Base-by-base conservation (phyloP, 2,888 invertebrate species). In the Conus canariensis region DNA sequence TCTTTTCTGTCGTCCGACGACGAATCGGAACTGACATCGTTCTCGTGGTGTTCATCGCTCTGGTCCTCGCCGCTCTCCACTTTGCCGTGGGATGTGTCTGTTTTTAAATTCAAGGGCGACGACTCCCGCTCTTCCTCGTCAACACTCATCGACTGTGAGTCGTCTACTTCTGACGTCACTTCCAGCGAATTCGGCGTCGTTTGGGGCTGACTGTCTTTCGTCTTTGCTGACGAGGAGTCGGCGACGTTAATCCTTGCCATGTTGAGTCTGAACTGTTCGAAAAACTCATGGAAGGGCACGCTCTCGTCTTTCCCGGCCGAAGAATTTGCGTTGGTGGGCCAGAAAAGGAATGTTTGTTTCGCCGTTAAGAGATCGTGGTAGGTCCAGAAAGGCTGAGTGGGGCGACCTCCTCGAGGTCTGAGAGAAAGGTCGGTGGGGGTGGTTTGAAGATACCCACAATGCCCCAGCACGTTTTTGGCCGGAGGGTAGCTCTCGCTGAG, bases 401-500 rank as follows among this genome's bases (percentile, higher is more conserved):
- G 3, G 16, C 64, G 64, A n/a, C 8, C n/a, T 22, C 74, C 74
- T 74, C n/a, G 74, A 74, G 64, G 16, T 7, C 64, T n/a, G 22
- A 74, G 22, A 12, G 74, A 74, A 22, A 74, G 74, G n/a, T 74
- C 74, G 19, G 74, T 74, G 74, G 74, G 74, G 19, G n/a, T n/a
- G n/a, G 19, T 74, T 19, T 74, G 74, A n/a, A 74, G n/a, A 19
- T n/a, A 74, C 19, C 19, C 2, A 22, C 22, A 1, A 22, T 74
- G 12, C 8, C 16, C 19, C 22, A 74, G 19, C 22, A 8, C 74
- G 9, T 8, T 45, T 19, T 25, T 77, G 30, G 16, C 30, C 9
- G 82, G 82, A 58, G 82, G 82, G 82, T 83, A 83, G 56, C 56
- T 83, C 58, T 83, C 82, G 82, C 56, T 83, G 8, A 83, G 58